phyloP scores from a whole-genome alignment of 2,113 vertebrate species.

The Apistogramma diplotaenia region DNA sequence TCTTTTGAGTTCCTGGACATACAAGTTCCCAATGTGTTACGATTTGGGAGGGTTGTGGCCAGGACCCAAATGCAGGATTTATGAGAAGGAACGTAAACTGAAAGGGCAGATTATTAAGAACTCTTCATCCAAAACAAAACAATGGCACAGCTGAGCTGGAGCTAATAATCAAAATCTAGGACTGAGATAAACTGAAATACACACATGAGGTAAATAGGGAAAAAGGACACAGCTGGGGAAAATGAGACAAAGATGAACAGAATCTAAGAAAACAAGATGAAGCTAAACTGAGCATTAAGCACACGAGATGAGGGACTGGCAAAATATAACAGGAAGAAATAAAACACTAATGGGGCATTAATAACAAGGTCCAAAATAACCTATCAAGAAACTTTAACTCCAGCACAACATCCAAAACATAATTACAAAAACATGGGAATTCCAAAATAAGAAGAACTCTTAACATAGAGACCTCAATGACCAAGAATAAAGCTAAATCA shows the following conservation, averaged over 20 bases:
- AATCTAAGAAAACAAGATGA: neutral
- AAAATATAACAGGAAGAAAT: neutral
- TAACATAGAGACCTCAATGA: too few species aligned
- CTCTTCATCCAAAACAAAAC: neutral
- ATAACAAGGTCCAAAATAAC: too few species aligned
- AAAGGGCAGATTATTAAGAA: neutral
- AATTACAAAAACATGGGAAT: too few species aligned
- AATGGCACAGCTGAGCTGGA: neutral
- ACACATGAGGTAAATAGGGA: neutral
- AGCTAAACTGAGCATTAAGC: neutral
- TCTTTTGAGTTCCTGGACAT: neutral
- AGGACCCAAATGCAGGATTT: neutral
- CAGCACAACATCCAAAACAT: too few species aligned
- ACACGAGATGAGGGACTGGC: neutral
- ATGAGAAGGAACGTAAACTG: neutral
- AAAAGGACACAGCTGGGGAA: neutral
- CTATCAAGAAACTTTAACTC: too few species aligned
- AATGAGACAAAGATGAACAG: too few species aligned
- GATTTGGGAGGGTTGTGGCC: too few species aligned
- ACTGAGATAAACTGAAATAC: neutral
- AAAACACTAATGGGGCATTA: too few species aligned
- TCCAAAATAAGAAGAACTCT: too few species aligned
- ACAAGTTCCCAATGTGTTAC: neutral
- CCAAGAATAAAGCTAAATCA: too few species aligned
- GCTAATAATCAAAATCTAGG: neutral